These are phyloP conservation scores for Thamnaconus septentrionalis DNA, from an alignment of 2,113 vertebrate species.

Conservation along the genomic window DNA sequence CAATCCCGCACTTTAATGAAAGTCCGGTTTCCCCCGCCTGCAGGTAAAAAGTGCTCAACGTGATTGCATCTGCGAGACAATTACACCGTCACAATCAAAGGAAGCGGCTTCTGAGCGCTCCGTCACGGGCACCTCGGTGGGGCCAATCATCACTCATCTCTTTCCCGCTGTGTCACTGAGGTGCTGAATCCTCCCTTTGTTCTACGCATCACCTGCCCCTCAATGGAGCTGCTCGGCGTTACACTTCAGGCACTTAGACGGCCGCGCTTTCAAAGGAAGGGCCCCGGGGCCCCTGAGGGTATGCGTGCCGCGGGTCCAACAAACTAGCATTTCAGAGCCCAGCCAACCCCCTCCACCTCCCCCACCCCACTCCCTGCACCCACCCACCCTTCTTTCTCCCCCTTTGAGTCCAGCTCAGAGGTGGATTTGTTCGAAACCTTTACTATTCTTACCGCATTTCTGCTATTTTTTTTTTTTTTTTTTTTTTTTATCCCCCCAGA, in stretches of 20 bases:
- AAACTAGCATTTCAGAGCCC: constrained; percentile 36
- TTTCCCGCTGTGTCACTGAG: constrained; percentile 79
- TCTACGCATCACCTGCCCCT: constrained; percentile 81
- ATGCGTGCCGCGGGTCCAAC: constrained; percentile 52
- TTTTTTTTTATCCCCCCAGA: no score
- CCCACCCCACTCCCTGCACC: no score
- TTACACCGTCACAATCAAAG: constrained; percentile 89
- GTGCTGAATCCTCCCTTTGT: constrained; percentile 82
- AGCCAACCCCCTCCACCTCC: neutral
- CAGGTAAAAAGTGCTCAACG: constrained; percentile 70
- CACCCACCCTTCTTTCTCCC: neutral
- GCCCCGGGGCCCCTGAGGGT: constrained; percentile 52
- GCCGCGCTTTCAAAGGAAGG: constrained; percentile 72
- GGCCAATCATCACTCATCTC: constrained; percentile 82
- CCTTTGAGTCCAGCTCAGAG: constrained; percentile 22
- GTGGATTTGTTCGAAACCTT: constrained; percentile 37
- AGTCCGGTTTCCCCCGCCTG: constrained; percentile 81
- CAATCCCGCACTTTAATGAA: constrained; percentile 81
- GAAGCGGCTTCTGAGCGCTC: constrained; percentile 81
- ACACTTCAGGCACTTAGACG: constrained; percentile 80
- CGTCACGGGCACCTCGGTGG: constrained; percentile 71
- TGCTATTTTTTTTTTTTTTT: constrained; percentile 14
- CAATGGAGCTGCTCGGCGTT: constrained; percentile 80
- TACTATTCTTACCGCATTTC: constrained; percentile 13
- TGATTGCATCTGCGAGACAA: constrained; percentile 83